Evolutionary conservation across 2,888 invertebrate species (phyloP).

Genomic region (Oxycera nigricornis): DNA sequence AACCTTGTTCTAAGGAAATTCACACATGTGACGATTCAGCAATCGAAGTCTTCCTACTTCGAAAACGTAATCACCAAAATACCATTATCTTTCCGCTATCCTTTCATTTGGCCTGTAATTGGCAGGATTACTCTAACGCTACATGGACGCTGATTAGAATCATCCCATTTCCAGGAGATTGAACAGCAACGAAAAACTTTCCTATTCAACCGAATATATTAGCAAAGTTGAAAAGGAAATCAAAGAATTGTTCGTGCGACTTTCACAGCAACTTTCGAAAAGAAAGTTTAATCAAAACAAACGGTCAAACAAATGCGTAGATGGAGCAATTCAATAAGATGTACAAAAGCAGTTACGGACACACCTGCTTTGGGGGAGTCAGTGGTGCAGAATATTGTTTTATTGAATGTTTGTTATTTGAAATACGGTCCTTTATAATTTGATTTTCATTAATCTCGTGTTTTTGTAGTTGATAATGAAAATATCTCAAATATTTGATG

Average conservation of each 20-base stretch:
- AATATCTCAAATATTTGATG: too few species aligned
- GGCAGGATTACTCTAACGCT: background rate
- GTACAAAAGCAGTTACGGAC: background rate
- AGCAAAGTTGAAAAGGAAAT: background rate
- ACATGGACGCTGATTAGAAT: background rate
- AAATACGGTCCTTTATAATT: too few species aligned
- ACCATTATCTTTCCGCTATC: conserved; percentile 1
- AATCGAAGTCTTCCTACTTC: too few species aligned
- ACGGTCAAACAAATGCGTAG: conserved; percentile 8
- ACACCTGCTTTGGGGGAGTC: background rate
- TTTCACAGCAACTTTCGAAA: background rate
- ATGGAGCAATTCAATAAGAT: background rate
- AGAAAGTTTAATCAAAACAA: conserved; percentile 16
- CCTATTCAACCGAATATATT: background rate
- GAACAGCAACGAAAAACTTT: background rate
- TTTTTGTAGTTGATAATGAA: too few species aligned
- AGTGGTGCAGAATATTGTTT: too few species aligned
- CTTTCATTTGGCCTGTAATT: background rate
- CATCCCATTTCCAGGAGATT: background rate
- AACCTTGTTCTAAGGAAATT: too few species aligned
- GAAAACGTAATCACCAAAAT: background rate
- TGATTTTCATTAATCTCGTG: too few species aligned
- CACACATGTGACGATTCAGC: too few species aligned
- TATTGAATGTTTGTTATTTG: too few species aligned
- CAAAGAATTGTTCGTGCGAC: background rate